Evolutionary conservation across 2,797 vertebrate species (phyloP).

Genomic region (Balearica regulorum): DNA sequence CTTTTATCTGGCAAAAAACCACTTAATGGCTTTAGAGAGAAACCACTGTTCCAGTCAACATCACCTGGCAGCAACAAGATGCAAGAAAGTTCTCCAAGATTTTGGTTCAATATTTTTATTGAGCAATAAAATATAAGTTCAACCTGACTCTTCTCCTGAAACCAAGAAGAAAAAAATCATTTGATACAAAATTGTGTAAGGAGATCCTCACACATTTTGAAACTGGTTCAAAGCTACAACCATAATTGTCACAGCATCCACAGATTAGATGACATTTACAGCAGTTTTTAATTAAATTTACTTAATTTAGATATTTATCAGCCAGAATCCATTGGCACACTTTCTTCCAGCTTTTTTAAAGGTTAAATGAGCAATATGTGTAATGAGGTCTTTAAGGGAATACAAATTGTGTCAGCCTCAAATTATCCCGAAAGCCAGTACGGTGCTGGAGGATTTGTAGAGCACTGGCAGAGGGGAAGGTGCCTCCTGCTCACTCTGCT

Average conservation of each 20-base stretch:
- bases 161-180: not conserved
- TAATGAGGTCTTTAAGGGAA: conserved; percentile 56
- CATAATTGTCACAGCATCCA: conserved; percentile 14
- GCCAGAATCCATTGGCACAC: conserved; percentile 50
- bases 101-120: conserved; percentile 5
- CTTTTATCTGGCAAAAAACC: conserved; percentile 26
- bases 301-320: conserved; percentile 67
- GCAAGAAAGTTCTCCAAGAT: conserved; percentile 25
- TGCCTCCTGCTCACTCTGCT: conserved; percentile 17
- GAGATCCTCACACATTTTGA: conserved; percentile 16
- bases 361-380: conserved; percentile 66
- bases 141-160: not conserved
- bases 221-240: conserved; percentile 47
- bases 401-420: conserved; percentile 42
- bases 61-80: conserved; percentile 38
- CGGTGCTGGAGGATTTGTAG: not conserved
- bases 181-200: not conserved
- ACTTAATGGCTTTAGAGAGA: conserved; percentile 15
- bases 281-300: conserved; percentile 61
- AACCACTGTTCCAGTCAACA: conserved; percentile 20
- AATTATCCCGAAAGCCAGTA: not conserved
- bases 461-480: not conserved
- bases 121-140: not conserved
- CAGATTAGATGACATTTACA: conserved; percentile 56
- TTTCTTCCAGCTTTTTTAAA: conserved; percentile 55